Base-by-base conservation (phyloP, 1,140 invertebrate species). In the Patella vulgata region DNA sequence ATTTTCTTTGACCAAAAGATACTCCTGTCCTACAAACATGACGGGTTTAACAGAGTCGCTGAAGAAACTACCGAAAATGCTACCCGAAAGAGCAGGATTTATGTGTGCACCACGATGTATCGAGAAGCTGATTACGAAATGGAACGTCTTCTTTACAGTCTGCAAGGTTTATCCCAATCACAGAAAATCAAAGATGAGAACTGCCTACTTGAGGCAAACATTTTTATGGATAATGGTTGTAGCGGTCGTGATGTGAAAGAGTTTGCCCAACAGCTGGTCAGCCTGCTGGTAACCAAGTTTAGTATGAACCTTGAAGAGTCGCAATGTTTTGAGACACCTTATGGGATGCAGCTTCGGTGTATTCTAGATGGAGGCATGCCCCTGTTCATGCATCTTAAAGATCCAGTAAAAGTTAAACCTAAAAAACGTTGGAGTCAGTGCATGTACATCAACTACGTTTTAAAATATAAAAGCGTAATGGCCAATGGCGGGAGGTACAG, bases 341-440 rank as follows among this genome's bases (percentile, higher is more conserved):
- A 76, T 40, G 76, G 76, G 14, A 63, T 78, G 23, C 74, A 78
- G 51, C 53, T 78, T 2, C 55, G 51, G 2, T 76, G 72, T 59
- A 54, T 55, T 6, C 48, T 74, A 23, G 55, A 58, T 3, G 52
- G 55, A 12, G 72, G 70, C 5, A 67, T 76, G 63, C 72, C 74
- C 12, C 21, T 78, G 0, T 73, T 74, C 55, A 54, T 78, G 28
- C 76, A 78, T 43, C 48, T 79, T 1, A 79, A 79, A 57, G 77
- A 79, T 42, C 59, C 62, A 2, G 42, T 33, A 5, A 75, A 74
- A 52, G 74, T 79, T 0, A 79, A 79, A 58, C 52, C 73, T 0
- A 79, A 79, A 46, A 79, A 79, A 39, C 39, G 77, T 39, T 79
- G 77, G 77, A 77, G 75, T 60, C 77, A 79, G 58, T 68, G 68